phyloP scores from a whole-genome alignment of 2,888 invertebrate species.

The Laspeyria flexula region DNA sequence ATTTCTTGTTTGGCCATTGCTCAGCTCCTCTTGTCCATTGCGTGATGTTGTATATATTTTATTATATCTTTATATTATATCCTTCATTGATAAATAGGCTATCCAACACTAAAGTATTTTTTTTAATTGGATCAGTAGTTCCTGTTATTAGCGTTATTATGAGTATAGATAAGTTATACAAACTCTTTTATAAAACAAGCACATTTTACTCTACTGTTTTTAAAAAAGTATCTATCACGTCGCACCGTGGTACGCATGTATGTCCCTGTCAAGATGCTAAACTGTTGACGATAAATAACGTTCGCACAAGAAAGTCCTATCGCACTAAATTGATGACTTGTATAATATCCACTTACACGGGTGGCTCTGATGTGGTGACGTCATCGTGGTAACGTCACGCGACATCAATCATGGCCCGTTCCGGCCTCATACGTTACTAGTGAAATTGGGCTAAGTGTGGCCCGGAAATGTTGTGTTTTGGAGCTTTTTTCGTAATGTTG shows the following conservation, averaged over 20 bases:
- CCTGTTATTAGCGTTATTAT: too few species aligned
- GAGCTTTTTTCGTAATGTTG: background rate
- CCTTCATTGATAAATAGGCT: too few species aligned
- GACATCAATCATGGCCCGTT: constrained; percentile 28
- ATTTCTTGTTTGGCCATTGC: too few species aligned
- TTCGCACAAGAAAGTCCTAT: constrained; percentile 10
- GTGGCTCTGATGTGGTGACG: constrained; percentile 14
- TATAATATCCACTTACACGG: constrained; percentile 29
- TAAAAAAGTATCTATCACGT: too few species aligned
- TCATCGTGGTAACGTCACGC: constrained; percentile 23
- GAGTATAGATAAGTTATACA: too few species aligned
- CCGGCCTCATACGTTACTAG: constrained; percentile 6
- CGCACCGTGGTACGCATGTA: background rate
- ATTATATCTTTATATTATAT: too few species aligned
- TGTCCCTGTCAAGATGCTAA: background rate
- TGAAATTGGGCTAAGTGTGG: background rate
- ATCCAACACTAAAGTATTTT: too few species aligned
- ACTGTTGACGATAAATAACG: constrained; percentile 4
- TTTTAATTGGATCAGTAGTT: too few species aligned
- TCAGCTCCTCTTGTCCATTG: too few species aligned
- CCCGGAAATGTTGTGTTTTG: background rate
- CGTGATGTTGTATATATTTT: too few species aligned
- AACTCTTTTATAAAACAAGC: too few species aligned
- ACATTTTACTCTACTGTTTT: too few species aligned
- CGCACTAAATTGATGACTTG: constrained; percentile 36